Evolutionary conservation across 2,113 vertebrate species (phyloP).

Genomic region (Gnathonemus echidnorhynchus): DNA sequence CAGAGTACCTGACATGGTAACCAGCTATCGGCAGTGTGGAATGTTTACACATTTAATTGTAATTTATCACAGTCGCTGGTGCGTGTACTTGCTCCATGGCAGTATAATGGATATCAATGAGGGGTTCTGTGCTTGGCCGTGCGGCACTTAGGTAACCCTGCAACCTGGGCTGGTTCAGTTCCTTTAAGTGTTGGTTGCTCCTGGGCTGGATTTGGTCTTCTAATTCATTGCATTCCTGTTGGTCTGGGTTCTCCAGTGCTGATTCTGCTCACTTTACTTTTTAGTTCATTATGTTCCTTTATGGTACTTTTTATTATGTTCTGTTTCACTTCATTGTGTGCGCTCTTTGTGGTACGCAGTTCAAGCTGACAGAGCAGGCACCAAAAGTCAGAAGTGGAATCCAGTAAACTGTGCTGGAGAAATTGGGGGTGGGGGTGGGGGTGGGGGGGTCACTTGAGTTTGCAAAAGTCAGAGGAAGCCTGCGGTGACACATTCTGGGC

Average conservation of each 20-base stretch:
- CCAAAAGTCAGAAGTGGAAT: neutral
- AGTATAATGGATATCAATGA: neutral
- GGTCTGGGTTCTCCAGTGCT: neutral
- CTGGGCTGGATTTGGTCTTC: neutral
- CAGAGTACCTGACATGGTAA: neutral
- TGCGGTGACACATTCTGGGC: neutral
- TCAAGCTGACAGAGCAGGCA: neutral
- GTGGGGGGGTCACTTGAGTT: neutral
- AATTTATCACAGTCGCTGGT: neutral
- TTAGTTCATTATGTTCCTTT: neutral
- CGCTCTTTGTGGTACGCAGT: neutral
- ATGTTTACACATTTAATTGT: conserved; percentile 1
- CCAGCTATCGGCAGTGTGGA: neutral
- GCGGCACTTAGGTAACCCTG: neutral
- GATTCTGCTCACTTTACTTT: neutral
- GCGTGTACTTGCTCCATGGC: neutral
- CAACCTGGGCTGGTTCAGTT: neutral
- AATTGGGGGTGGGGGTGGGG: neutral
- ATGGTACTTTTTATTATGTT: neutral
- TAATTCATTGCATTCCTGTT: neutral
- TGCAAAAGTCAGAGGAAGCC: neutral
- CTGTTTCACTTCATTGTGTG: neutral
- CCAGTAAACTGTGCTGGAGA: neutral
- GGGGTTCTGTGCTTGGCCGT: neutral
- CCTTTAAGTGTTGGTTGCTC: neutral